Base-by-base conservation (phyloP, 2,113 vertebrate species). In the Hirundichthys speculiger region DNA sequence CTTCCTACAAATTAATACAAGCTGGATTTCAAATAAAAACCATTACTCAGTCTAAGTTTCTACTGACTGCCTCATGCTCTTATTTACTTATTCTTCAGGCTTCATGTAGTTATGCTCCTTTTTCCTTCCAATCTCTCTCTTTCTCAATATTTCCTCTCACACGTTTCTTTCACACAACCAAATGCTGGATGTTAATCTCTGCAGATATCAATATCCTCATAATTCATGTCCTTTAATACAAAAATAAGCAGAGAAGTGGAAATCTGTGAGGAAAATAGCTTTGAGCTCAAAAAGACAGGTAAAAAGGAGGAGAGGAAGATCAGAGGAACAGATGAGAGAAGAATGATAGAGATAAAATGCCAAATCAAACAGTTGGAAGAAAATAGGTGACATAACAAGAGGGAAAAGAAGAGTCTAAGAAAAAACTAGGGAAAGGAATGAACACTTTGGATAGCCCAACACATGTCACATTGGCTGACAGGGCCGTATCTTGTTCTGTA, bases 381-480 rank as follows among this genome's bases (percentile, higher is more conserved):
- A 59, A 52, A 57, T 20, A 16, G 27, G 34, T 5, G 4, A 54
- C 22, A 75, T 42, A 63, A 56, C 58, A 51, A 71, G 53, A 64
- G 52, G 34, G 50, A 66, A 56, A 42, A 75, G 20, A 78, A 65
- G 53, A 75, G 63, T 20, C 21, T 5, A 56, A 19, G 40, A 19
- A 51, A 57, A 74, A 54, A 21, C n/a, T n/a, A 41, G 53, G 18
- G 69, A 64, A 47, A 63, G 47, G 49, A 65, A 73, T 51, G 54
- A 70, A 64, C n/a, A n/a, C 67, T 67, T 73, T 34, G 53, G 53
- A 76, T 43, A 73, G 6, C 20, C 64, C 13, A 52, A 72, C 62
- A 66, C 73, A 79, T 75, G 68, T 62, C 69, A 79, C 70, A 63
- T 67, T 71, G 70, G 82, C 57, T 85, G 82, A 85, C 43, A 13